phyloP scores from a whole-genome alignment of 2,888 invertebrate genomes.

The Mimas tiliae region DNA sequence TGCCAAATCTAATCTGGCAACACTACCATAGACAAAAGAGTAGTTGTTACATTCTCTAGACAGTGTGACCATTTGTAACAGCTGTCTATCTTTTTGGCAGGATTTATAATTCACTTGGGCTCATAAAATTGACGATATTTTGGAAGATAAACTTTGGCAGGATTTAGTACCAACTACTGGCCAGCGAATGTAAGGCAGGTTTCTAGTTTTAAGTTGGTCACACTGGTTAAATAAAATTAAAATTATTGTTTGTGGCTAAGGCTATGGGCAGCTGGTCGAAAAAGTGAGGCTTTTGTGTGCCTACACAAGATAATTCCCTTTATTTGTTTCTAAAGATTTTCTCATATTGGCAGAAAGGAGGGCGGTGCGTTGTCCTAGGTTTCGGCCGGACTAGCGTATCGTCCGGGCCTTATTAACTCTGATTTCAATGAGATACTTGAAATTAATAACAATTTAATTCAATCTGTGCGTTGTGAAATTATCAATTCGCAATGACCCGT shows the following conservation, averaged over 20 bases:
- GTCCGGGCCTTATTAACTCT: conserved; percentile 62
- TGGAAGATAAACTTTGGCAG: no score
- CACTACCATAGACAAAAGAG: no score
- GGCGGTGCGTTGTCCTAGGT: conserved; percentile 85
- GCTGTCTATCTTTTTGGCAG: no score
- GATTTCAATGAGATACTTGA: conserved; percentile 14
- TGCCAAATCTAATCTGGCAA: no score
- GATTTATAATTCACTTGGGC: no score
- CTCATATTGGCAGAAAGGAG: conserved; percentile 67
- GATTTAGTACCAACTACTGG: no score
- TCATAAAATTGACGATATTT: no score
- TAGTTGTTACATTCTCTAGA: no score
- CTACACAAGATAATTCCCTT: conserved; percentile 58
- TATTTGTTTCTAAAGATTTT: conserved; percentile 70
- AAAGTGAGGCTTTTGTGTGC: conserved; percentile 44
- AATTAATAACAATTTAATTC: conserved; percentile 33
- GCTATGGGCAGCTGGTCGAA: conserved; percentile 61
- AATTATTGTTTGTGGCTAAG: conserved; percentile 38
- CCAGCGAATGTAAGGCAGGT: no score
- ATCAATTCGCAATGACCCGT: conserved; percentile 75
- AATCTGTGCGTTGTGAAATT: conserved; percentile 43
- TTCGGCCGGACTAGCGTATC: conserved; percentile 84
- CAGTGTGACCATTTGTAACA: no score
- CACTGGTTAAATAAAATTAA: not conserved
- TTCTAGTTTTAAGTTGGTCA: no score